Evolutionary conservation across 2,888 invertebrate genomes (phyloP), one percentile per base, ranked within the genome.

Genomic region (Xylota sylvarum): DNA sequence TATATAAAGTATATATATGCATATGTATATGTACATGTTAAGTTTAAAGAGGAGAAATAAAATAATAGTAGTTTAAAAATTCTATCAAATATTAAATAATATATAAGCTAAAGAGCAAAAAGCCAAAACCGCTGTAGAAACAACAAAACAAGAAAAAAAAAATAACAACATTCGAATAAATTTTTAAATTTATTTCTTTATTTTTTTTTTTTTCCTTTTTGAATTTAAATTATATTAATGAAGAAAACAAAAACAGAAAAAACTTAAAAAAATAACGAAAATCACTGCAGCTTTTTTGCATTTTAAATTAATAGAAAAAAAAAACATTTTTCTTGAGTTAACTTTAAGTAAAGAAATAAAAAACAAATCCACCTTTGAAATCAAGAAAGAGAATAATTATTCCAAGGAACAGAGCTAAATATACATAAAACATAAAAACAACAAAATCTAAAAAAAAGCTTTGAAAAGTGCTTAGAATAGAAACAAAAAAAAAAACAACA

Each of bases 51-150:
- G 37, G 46, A 73, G 48, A 60, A 67, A 72, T 35, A 37, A 60
- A 78, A 74, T 52, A 77, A 81, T 85, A 81, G 81, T 85, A 81
- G 81, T 81, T 85, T 81, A 83, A 83, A 70, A 85, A 85, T 81
- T 85, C 81, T 81, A 85, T 81, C 81, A 81, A 85, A 83, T 83
- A 87, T 87, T 70, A 48, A 74, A 69, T 70, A 69, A 55, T 58
- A 78, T 69, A 72, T 78, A 83, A 83, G 83, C 82, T 77, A 82
- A 86, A 70, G 73, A 74, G 83, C 73, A 87, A 69, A 56, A 37
- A 80, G 70, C 64, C 70, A 70, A 85, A 81, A 76, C 76, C 85
- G 85, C 85, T 85, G 65, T 81, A 81, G 79, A 40, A 64, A 74
- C 2, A 6, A 48, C 12, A 58, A 62, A 37, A n/a, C 14, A 70